These are phyloP conservation scores for Globodera rostochiensis DNA, from an alignment of 1,140 invertebrate genomes.

Conservation along the genomic window DNA sequence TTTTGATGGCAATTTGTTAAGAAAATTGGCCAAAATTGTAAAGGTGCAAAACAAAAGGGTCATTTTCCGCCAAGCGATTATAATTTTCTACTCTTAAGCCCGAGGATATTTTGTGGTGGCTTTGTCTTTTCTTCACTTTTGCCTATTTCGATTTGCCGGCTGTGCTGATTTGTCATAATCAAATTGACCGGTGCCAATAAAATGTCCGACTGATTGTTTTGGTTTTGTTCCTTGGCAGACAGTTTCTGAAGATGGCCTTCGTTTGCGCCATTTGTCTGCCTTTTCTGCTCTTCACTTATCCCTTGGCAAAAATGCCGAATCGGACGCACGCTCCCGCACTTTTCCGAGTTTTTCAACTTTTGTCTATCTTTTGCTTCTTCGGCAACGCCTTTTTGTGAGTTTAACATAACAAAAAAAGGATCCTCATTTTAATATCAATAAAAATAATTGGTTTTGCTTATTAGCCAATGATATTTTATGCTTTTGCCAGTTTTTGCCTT, in stretches of 20 bases:
- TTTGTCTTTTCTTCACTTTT: slow-evolving; percentile 33
- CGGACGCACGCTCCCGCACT: background rate
- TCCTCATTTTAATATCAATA: background rate
- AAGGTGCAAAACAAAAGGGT: no score
- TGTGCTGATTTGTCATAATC: slow-evolving; percentile 31
- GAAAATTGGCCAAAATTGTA: no score
- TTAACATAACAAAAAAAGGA: background rate
- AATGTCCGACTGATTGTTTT: background rate
- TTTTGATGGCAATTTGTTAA: no score
- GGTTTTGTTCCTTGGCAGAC: background rate
- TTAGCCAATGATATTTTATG: background rate
- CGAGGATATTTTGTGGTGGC: slow-evolving; percentile 38
- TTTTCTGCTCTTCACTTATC: background rate
- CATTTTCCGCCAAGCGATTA: no score
- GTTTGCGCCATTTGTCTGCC: background rate
- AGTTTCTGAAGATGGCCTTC: background rate
- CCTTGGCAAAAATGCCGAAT: background rate
- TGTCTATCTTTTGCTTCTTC: slow-evolving; percentile 12
- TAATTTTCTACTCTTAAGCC: slow-evolving; percentile 22
- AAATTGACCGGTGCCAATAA: slow-evolving; percentile 35
- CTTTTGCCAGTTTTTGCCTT: slow-evolving; percentile 39
- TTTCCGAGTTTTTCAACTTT: background rate
- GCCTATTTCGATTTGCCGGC: slow-evolving; percentile 40
- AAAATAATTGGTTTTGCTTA: background rate
- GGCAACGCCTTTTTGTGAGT: background rate